Conservation (phyloP, 2,888 invertebrate genomes). For the Apotomis capreana region DNA sequence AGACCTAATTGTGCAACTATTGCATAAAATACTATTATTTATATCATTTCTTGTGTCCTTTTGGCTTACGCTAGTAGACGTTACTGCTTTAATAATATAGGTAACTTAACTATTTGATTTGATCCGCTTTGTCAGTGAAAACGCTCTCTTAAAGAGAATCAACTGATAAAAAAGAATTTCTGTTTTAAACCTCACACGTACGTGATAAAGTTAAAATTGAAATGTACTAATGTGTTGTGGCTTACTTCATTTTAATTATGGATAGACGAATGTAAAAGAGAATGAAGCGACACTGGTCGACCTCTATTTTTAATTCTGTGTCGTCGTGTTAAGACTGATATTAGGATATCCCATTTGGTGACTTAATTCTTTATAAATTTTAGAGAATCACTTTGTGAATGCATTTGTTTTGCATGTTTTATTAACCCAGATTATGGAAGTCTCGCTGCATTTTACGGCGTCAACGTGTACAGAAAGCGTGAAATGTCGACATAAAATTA, state of each 20-base stretch:
- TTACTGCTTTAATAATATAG: too few relatives aligned
- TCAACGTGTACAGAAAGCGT: neutral
- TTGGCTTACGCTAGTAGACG: too few relatives aligned
- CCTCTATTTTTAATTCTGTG: neutral
- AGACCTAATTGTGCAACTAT: too few relatives aligned
- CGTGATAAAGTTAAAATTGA: neutral
- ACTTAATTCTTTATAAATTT: neutral
- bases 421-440: neutral
- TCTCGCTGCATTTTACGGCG: neutral
- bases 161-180: neutral
- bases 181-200: neutral
- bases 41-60: too few relatives aligned
- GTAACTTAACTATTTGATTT: too few relatives aligned
- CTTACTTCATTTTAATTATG: neutral
- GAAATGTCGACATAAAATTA: neutral
- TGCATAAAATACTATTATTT: too few relatives aligned
- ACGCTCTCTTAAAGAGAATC: neutral
- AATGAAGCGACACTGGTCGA: neutral
- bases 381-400: neutral
- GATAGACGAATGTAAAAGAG: neutral
- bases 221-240: neutral
- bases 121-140: too few relatives aligned
- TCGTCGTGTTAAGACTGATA: neutral
- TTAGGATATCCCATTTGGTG: neutral
- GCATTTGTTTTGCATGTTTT: constrained; percentile 15